Percentiles rank a stretch among this genome's conserved stretches.
phyloP scores from a whole-genome alignment of 2,797 vertebrate species.

The Zonotrichia albicollis region DNA sequence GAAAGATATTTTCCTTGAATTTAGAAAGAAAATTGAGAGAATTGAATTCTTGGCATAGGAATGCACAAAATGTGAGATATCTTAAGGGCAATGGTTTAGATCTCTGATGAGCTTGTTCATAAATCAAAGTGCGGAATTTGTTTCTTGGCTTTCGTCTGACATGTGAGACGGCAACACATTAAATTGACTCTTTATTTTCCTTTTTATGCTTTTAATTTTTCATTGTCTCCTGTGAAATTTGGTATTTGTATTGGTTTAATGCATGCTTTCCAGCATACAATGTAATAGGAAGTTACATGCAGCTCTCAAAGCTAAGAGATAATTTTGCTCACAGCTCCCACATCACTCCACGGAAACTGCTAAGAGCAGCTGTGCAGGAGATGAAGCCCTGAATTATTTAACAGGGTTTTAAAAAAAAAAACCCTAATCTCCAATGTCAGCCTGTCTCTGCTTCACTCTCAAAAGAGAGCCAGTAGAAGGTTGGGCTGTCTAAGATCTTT shows the following conservation, averaged over 20 bases:
- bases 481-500: background rate
- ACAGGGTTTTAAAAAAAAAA: background rate
- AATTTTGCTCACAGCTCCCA: background rate
- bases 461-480: background rate
- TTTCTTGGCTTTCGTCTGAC: background rate
- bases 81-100: background rate
- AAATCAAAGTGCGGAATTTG: background rate
- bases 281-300: background rate
- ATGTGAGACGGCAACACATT: background rate
- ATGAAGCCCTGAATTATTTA: conserved; percentile 27
- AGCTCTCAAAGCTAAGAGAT: background rate
- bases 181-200: background rate
- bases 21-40: background rate
- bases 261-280: background rate
- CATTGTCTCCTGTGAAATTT: background rate
- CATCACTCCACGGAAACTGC: background rate
- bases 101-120: background rate
- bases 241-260: background rate
- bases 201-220: background rate
- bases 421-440: background rate
- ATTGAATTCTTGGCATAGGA: background rate
- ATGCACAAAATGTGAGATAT: background rate
- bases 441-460: background rate
- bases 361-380: background rate
- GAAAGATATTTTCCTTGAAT: background rate